Conservation (phyloP, 2,113 vertebrate genomes). For the Himantopus leucocephalus region DNA sequence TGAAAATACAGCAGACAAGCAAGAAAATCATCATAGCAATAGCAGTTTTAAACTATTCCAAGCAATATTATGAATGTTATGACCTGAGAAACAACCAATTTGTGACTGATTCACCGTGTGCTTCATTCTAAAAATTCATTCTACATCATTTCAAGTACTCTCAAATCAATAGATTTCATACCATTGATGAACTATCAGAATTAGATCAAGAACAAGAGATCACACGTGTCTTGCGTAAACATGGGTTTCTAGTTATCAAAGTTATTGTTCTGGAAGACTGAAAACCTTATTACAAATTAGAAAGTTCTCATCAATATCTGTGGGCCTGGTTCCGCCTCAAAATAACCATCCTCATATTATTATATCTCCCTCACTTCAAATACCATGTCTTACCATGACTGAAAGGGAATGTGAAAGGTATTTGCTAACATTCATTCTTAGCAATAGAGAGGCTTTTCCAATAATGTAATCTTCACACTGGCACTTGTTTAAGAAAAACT, state of each 20-base stretch:
- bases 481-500: neutral
- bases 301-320: neutral
- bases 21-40: neutral
- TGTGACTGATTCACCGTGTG: neutral
- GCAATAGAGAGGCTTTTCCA: neutral
- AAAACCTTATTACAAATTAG: neutral
- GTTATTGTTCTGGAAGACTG: neutral
- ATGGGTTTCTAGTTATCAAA: neutral
- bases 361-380: neutral
- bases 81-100: neutral
- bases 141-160: neutral
- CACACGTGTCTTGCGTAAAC: neutral
- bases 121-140: slow-evolving; percentile 25
- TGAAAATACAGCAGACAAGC: neutral
- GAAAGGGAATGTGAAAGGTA: neutral
- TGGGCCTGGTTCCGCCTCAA: neutral
- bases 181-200: neutral
- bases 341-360: neutral
- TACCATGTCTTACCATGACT: neutral
- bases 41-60: neutral
- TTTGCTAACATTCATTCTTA: neutral
- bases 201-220: neutral
- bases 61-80: neutral
- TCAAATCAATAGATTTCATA: neutral
- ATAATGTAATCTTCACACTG: neutral